A percentile compares a stretch with the other conserved stretches of the same genome.
Conservation (phyloP, 2,797 vertebrate genomes). For the Percopsis omiscomaycus region DNA sequence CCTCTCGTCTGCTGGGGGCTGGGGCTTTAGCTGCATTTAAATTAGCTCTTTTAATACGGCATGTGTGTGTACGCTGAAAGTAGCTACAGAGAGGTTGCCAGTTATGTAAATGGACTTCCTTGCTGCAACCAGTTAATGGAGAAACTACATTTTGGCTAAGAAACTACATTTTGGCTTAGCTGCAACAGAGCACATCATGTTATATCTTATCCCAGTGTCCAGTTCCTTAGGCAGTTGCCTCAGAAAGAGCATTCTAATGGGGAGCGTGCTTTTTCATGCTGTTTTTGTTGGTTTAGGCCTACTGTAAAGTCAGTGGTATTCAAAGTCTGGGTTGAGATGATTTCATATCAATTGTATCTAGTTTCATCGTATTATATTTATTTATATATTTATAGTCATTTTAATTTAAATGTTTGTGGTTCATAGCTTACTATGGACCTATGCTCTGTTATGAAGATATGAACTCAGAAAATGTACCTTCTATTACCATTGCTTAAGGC, state of each 20-base stretch:
- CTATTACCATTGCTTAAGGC: neutral
- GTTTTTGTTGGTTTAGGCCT: constrained; percentile 16
- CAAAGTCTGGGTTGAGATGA: too few species aligned
- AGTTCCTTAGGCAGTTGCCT: neutral
- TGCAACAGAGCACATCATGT: constrained; percentile 25
- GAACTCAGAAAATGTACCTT: neutral
- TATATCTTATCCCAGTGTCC: constrained; percentile 9
- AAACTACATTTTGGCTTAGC: constrained; percentile 24
- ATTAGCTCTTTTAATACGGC: constrained; percentile 52
- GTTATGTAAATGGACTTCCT: constrained; percentile 51
- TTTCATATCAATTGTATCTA: too few species aligned
- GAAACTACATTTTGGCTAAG: constrained; percentile 33
- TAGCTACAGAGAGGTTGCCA: constrained; percentile 30
- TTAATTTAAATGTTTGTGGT: too few species aligned
- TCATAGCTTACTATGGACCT: too few species aligned
- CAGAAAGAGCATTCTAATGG: constrained; percentile 5
- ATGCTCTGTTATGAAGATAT: too few species aligned
- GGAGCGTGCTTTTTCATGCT: constrained; percentile 18
- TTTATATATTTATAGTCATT: too few species aligned
- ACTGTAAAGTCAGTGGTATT: too few species aligned
- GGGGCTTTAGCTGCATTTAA: constrained; percentile 54
- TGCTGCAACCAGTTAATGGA: constrained; percentile 2
- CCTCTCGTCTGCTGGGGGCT: constrained; percentile 37
- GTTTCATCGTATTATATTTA: too few species aligned
- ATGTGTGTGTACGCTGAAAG: constrained; percentile 28